phyloP scores from a whole-genome alignment of 2,888 invertebrate species.

The Drosophila picticornis region DNA sequence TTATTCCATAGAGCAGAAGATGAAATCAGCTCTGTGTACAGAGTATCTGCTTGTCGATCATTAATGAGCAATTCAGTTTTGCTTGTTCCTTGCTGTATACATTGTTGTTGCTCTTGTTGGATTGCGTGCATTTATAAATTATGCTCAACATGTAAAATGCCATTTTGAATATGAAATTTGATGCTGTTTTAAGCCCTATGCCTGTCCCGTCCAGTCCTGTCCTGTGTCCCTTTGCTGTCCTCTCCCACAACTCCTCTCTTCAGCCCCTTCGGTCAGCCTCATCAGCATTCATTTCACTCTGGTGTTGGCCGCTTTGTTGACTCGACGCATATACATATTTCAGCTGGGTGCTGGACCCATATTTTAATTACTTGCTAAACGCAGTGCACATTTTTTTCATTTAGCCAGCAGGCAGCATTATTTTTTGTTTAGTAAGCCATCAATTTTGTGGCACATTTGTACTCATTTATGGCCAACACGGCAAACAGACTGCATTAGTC shows the following conservation, averaged over 20 bases:
- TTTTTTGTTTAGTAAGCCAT: slow-evolving; percentile 52
- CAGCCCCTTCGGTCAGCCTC: neutral
- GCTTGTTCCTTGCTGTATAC: slow-evolving; percentile 32
- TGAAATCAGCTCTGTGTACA: neutral
- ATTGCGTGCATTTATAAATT: slow-evolving; percentile 84
- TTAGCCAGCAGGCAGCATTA: slow-evolving; percentile 41
- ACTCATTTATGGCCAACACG: slow-evolving; percentile 47
- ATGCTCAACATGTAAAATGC: slow-evolving; percentile 85
- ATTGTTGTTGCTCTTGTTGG: slow-evolving; percentile 29
- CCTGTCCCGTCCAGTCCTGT: slow-evolving; percentile 16
- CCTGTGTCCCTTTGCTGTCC: slow-evolving; percentile 1
- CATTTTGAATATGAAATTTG: slow-evolving; percentile 86
- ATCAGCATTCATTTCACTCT: slow-evolving; percentile 9
- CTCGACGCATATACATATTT: slow-evolving; percentile 51
- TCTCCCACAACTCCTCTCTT: slow-evolving; percentile 1
- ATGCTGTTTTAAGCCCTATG: slow-evolving; percentile 82
- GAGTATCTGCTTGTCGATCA: neutral
- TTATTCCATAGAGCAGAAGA: neutral
- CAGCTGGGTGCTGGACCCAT: slow-evolving; percentile 38
- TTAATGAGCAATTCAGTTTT: too few relatives aligned
- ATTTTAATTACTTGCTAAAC: slow-evolving; percentile 76
- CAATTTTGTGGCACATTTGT: slow-evolving; percentile 59
- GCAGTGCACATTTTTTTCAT: slow-evolving; percentile 64
- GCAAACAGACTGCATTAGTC: slow-evolving; percentile 3
- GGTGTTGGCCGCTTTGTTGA: slow-evolving; percentile 49